A percentile compares a stretch with the other conserved stretches of the same genome.
Evolutionary conservation across 2,113 vertebrate species (phyloP).

Genomic region (Paramisgurnus dabryanus): DNA sequence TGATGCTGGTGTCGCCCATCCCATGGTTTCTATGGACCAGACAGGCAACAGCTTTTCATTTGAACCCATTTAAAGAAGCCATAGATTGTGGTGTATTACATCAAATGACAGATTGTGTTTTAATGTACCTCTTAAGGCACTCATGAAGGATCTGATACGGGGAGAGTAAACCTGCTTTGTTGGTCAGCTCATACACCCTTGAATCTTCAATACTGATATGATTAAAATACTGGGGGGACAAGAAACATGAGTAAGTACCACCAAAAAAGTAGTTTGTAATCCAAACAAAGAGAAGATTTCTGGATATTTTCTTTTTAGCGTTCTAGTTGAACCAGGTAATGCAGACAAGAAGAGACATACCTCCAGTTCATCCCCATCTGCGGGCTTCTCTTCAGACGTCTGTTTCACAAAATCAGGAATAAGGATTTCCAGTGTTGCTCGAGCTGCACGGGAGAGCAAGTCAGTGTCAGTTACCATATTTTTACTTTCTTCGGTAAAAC

Average conservation of each 20-base stretch:
- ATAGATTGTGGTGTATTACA: background rate
- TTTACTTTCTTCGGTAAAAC: no score
- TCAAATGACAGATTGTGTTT: background rate
- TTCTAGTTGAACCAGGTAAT: background rate
- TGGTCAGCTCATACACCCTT: conserved; percentile 96
- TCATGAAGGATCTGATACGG: conserved; percentile 99
- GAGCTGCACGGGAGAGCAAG: conserved; percentile 73
- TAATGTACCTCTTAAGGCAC: conserved; percentile 97
- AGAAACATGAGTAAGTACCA: conserved; percentile 48
- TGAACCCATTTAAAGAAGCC: background rate
- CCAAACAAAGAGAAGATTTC: no score
- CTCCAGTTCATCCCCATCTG: conserved; percentile 96
- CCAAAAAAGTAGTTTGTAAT: background rate
- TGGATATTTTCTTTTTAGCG: background rate
- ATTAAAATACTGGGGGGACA: conserved; percentile 92
- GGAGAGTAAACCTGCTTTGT: conserved; percentile 97
- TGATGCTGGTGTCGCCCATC: conserved; percentile 98
- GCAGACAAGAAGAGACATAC: conserved; percentile 62
- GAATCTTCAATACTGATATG: conserved; percentile 99
- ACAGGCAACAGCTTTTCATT: conserved; percentile 28
- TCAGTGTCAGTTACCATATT: background rate
- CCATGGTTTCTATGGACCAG: conserved; percentile 89
- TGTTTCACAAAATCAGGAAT: conserved; percentile 99
- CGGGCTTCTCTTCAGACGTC: conserved; percentile 94
- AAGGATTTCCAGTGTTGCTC: conserved; percentile 99